Percentiles rank a stretch among this genome's conserved stretches.
Conservation (phyloP, 2,888 invertebrate genomes). For the Epinotia ramella region DNA sequence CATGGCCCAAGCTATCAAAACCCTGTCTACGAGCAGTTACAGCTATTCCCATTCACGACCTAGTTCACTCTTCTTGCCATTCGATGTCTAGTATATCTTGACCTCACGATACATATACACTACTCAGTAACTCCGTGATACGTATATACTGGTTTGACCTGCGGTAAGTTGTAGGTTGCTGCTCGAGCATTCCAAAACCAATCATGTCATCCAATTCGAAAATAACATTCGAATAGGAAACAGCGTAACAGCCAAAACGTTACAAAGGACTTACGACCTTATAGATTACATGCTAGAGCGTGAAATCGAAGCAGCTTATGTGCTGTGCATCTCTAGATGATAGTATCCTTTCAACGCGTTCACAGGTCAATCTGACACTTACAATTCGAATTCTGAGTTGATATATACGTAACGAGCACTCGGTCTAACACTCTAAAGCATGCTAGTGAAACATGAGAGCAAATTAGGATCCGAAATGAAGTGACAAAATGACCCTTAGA, state of each 20-base stretch:
- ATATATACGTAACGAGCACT: not conserved
- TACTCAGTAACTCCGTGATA: not conserved
- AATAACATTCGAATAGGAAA: not conserved
- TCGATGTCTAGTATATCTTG: not conserved
- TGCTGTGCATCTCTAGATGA: not conserved
- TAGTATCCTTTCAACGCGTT: not conserved
- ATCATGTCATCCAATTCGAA: constrained; percentile 20
- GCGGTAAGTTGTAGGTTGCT: not conserved
- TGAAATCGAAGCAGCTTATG: not conserved
- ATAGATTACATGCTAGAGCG: not conserved
- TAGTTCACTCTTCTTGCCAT: not conserved
- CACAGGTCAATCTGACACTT: not conserved
- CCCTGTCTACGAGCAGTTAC: not conserved
- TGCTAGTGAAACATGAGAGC: not conserved
- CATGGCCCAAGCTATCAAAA: not conserved
- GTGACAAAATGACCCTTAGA: not conserved
- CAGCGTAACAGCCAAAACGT: not conserved
- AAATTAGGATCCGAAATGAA: not conserved
- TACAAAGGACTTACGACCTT: not conserved
- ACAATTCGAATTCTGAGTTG: not conserved
- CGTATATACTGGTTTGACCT: not conserved
- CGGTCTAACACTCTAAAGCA: not conserved
- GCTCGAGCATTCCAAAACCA: constrained; percentile 9
- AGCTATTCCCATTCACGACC: not conserved
- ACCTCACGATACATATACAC: not conserved